phyloP scores from a whole-genome alignment of 2,797 vertebrate species.

The Enteromius mattozi region DNA sequence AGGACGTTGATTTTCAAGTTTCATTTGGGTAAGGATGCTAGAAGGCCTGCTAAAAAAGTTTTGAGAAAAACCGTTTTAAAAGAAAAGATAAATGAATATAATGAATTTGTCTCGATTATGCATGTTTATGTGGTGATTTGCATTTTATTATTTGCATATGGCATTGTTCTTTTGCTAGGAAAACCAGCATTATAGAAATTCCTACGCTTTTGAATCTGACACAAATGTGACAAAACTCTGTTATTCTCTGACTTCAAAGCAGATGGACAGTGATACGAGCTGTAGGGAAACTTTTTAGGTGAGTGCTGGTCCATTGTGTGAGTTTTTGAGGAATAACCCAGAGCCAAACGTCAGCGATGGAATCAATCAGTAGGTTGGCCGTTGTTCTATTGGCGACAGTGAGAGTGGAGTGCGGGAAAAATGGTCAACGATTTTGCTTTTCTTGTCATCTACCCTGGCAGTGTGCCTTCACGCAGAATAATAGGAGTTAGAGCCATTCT shows the following conservation, averaged over 20 bases:
- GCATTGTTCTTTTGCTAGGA: not conserved
- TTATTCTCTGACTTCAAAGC: constrained; percentile 19
- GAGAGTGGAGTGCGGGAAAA: constrained; percentile 34
- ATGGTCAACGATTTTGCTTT: constrained; percentile 60
- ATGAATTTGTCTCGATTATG: not conserved
- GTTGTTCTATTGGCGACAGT: constrained; percentile 35
- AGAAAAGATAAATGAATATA: not conserved
- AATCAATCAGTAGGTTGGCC: constrained; percentile 54
- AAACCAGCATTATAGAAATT: not conserved
- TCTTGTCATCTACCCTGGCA: constrained; percentile 77
- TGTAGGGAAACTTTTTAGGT: constrained; percentile 49
- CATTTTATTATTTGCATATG: constrained; percentile 6
- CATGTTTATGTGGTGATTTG: constrained; percentile 1
- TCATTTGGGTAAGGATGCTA: not conserved
- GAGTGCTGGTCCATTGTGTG: constrained; percentile 50
- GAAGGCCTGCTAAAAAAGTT: not conserved
- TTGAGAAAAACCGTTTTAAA: not conserved
- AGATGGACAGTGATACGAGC: constrained; percentile 21
- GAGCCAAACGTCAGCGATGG: constrained; percentile 37
- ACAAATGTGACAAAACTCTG: constrained; percentile 12
- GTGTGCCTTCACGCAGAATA: constrained; percentile 78
- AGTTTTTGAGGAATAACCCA: constrained; percentile 54
- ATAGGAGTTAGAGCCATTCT: constrained; percentile 77
- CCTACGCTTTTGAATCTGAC: constrained; percentile 1
- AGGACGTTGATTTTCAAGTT: not conserved